phyloP scores from a whole-genome alignment of 2,888 invertebrate species.

The Tortrix viridana region DNA sequence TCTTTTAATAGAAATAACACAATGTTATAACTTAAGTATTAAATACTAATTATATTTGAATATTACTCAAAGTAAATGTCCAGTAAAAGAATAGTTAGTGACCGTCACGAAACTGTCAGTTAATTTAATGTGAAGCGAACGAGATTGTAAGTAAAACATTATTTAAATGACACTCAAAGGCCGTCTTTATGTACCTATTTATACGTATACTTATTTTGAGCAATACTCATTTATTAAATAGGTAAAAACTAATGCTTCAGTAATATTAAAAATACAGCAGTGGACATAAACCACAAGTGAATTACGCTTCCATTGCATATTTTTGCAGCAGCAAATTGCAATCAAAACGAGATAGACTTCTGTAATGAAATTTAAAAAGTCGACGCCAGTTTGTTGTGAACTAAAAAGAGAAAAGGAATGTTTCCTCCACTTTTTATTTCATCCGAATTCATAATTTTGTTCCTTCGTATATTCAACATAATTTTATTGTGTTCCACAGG shows the following conservation, averaged over 20 bases:
- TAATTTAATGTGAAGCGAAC: no score
- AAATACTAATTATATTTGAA: no score
- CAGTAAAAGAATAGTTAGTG: no score
- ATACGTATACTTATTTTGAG: no score
- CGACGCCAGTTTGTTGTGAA: constrained; percentile 23
- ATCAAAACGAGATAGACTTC: constrained; percentile 13
- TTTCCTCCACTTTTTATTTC: constrained; percentile 11
- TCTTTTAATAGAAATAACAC: no score
- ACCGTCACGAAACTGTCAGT: no score
- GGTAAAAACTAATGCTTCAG: background rate
- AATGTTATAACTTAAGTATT: no score
- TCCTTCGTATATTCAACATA: background rate
- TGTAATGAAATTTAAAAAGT: constrained; percentile 17
- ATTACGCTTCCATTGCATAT: constrained; percentile 11
- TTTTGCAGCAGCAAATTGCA: constrained; percentile 8
- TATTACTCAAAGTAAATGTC: no score
- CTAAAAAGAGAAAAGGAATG: constrained; percentile 13
- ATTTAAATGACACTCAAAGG: no score
- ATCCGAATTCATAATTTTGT: constrained; percentile 9
- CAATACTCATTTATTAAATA: no score
- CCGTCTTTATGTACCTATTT: no score
- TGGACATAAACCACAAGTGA: background rate
- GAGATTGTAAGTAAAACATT: no score
- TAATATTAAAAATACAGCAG: background rate
- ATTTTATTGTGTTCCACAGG: background rate